Percentiles rank a stretch among this genome's conserved stretches.
Evolutionary conservation across 2,888 invertebrate species (phyloP).

Genomic region (Myopa testacea): DNA sequence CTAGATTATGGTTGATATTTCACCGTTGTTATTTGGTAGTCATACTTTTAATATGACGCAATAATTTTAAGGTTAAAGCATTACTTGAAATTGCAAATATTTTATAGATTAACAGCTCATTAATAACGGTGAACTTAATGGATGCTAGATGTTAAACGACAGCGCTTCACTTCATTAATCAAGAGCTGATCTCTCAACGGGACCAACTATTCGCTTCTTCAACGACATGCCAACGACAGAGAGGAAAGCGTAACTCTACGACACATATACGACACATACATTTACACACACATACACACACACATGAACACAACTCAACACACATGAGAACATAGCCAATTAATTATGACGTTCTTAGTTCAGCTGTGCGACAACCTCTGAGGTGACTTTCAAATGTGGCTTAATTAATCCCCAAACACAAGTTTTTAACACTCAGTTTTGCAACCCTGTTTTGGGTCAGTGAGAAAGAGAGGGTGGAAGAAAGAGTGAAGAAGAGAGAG

Average conservation of each 20-base stretch:
- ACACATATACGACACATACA: slow-evolving; percentile 2
- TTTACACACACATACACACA: slow-evolving; percentile 22
- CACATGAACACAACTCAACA: slow-evolving; percentile 3
- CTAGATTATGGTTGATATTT: too few species aligned
- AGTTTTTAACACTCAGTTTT: slow-evolving; percentile 42
- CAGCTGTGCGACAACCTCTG: slow-evolving; percentile 30
- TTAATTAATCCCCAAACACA: slow-evolving; percentile 53
- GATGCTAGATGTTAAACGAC: neutral
- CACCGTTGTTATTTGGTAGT: neutral
- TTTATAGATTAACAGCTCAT: slow-evolving; percentile 14
- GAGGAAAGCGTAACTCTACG: neutral
- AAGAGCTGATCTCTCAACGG: neutral
- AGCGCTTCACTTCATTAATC: slow-evolving; percentile 25
- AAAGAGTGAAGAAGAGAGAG: neutral
- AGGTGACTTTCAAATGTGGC: slow-evolving; percentile 50
- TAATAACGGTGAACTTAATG: neutral
- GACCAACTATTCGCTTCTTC: neutral
- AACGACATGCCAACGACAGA: too few species aligned
- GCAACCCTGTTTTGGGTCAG: neutral
- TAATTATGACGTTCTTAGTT: slow-evolving; percentile 25
- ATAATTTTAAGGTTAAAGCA: neutral
- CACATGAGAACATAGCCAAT: slow-evolving; percentile 4
- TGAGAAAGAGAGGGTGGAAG: too few species aligned
- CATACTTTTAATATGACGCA: neutral
- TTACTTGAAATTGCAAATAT: neutral